phyloP scores from a whole-genome alignment of 2,888 invertebrate genomes.

The Dolomedes plantarius region DNA sequence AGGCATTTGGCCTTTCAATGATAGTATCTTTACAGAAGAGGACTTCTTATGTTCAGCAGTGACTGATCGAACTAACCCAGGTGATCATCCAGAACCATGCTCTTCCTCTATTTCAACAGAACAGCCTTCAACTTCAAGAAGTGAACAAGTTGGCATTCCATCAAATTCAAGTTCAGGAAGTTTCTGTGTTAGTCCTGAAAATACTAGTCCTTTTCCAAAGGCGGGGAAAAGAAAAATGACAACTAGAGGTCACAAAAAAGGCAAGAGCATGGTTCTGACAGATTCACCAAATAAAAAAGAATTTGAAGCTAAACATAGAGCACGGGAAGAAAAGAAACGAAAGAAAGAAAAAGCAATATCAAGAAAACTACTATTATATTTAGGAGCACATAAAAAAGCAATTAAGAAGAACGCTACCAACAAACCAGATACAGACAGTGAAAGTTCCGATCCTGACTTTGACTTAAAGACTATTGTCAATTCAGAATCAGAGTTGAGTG shows the following conservation, averaged over 20 bases:
- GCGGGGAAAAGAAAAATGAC: not conserved
- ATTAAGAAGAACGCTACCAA: not conserved
- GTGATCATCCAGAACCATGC: no score
- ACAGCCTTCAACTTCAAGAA: not conserved
- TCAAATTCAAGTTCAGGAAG: not conserved
- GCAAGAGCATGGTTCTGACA: not conserved
- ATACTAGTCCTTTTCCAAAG: not conserved
- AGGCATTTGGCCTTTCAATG: not conserved
- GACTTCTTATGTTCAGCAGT: conserved; percentile 4
- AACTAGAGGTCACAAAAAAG: not conserved
- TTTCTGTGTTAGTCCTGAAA: not conserved
- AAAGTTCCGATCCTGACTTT: no score
- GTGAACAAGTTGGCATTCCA: not conserved
- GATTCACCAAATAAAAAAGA: not conserved
- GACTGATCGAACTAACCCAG: not conserved
- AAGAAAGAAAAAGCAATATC: not conserved
- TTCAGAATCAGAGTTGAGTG: no score
- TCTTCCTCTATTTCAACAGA: not conserved
- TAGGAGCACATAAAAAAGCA: not conserved
- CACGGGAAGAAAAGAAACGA: not conserved
- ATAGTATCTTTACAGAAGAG: not conserved
- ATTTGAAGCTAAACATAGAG: not conserved
- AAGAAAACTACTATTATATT: not conserved
- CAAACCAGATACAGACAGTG: not conserved
- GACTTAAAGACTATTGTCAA: no score